Base-by-base conservation (phyloP, 1,140 invertebrate genomes). In the Polypedilum vanderplanki region DNA sequence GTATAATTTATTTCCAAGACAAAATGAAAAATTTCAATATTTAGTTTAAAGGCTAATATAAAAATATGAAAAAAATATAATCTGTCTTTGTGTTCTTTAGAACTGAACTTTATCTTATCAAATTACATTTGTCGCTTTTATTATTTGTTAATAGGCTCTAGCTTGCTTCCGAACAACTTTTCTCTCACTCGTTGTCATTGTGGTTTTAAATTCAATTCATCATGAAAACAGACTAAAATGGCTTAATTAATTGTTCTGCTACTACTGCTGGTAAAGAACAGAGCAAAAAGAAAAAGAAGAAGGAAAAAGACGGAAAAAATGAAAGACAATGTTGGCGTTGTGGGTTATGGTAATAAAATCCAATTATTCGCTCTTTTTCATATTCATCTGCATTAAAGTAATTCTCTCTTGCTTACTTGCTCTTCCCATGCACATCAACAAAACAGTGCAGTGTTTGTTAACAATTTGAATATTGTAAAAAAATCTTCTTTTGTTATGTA, bases 71-170 rank as follows among this genome's bases (percentile, higher is more conserved):
- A 46, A 10, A 46, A 46, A 57, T 12, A 57, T 57, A 57, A 57
- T 57, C 46, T 57, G 46, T 57, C 24, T 57, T 15, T 57, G 46
- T 57, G 7, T 57, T 57, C 46, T 57, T 57, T 57, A 12, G n/a
- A 57, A n/a, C 24, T 33, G 24, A 33, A 33, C n/a, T 57, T 57
- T 57, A 70, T 70, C 17, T 70, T 70, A 70, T 70, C 65, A 70
- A 70, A 70, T 70, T 70, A 70, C 65, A 70, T 70, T 70, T 70
- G 65, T 70, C 65, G 65, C 7, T 70, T 57, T 70, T 20, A 70
- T 70, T 70, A 18, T 70, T 15, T 70, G 65, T 70, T 70, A 70
- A 70, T 70, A 70, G 65, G 24, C 24, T 33, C 24, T 33, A 33
- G 24, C 24, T 33, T 33, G 24, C 24, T 33, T 33, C 24, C 5